These are phyloP conservation scores for Aporophyla lueneburgensis DNA, from an alignment of 2,888 invertebrate species.

Conservation along the genomic window DNA sequence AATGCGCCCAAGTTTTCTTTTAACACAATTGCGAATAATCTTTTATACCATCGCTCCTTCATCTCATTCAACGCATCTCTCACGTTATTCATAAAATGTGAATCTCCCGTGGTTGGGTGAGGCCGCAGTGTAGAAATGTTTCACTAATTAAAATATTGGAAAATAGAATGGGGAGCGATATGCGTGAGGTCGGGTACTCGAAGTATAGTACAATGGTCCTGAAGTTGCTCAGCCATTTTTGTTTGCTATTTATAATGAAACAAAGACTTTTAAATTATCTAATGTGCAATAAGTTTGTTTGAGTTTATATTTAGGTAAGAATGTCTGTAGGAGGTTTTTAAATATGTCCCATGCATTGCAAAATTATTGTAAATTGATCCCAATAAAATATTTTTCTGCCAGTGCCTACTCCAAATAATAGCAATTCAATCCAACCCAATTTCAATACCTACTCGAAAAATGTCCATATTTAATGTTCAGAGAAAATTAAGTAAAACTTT, in stretches of 20 bases:
- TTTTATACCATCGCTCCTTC: constrained; percentile 10
- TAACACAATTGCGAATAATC: constrained; percentile 20
- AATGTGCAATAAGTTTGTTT: not conserved
- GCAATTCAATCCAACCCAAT: not conserved
- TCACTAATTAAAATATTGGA: constrained; percentile 42
- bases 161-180: constrained; percentile 31
- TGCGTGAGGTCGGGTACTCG: constrained; percentile 13
- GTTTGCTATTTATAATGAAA: not conserved
- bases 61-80: constrained; percentile 32
- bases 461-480: not conserved
- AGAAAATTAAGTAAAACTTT: constrained; percentile 13
- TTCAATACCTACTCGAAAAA: not conserved
- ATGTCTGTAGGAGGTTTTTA: not conserved
- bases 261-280: not conserved
- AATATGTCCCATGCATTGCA: not conserved
- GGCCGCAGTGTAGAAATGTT: constrained; percentile 26
- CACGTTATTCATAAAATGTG: constrained; percentile 11
- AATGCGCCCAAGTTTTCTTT: constrained; percentile 19
- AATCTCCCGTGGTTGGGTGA: constrained; percentile 5
- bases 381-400: not conserved
- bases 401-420: not conserved
- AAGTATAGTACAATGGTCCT: constrained; percentile 6
- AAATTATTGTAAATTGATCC: not conserved
- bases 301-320: not conserved
- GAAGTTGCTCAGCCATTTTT: constrained; percentile 10